Conservation (phyloP, 2,113 vertebrate genomes). For the Tachuris rubrigastra region DNA sequence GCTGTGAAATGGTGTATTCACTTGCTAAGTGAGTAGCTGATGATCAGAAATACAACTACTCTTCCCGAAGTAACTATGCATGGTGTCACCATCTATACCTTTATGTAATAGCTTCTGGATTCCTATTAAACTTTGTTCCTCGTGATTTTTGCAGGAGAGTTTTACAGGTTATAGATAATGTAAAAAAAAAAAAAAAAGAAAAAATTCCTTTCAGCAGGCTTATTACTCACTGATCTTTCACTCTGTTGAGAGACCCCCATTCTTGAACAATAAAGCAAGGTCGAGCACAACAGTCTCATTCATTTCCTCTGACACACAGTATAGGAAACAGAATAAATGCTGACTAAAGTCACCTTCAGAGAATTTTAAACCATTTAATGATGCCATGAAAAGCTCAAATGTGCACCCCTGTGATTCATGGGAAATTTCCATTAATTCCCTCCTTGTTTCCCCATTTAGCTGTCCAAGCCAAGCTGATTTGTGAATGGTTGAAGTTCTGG, state of each 20-base stretch:
- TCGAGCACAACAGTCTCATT: neutral
- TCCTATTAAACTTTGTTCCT: neutral
- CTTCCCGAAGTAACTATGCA: neutral
- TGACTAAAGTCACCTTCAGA: neutral
- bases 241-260: neutral
- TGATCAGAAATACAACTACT: neutral
- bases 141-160: neutral
- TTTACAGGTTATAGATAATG: neutral
- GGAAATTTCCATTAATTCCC: neutral
- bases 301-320: neutral
- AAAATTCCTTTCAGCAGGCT: neutral
- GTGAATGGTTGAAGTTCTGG: neutral
- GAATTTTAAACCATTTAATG: neutral
- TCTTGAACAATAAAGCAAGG: neutral
- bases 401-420: neutral
- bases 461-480: neutral
- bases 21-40: neutral
- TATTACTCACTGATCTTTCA: neutral
- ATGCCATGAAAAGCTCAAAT: neutral
- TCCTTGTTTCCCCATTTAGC: neutral
- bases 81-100: neutral
- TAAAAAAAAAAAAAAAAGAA: neutral
- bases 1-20: neutral
- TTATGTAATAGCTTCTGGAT: neutral
- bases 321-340: neutral